Percentiles rank a stretch among this genome's conserved stretches.
phyloP scores from a whole-genome alignment of 2,797 vertebrate species.

The Gymnoscopelus braueri region DNA sequence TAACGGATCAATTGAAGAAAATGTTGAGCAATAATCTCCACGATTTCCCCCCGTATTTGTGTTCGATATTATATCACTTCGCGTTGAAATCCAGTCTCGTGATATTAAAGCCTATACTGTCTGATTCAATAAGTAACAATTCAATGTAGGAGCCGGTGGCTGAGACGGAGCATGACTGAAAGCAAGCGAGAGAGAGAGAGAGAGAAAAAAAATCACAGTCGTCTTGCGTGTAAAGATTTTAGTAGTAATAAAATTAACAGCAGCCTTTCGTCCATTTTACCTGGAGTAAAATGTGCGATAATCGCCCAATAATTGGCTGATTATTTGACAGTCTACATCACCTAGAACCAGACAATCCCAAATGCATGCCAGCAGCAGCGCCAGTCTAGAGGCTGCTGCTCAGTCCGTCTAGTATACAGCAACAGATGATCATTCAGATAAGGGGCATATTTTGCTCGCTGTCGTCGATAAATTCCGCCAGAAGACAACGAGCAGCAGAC shows the following conservation, averaged over 20 bases:
- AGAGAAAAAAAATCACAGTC: conserved; percentile 68
- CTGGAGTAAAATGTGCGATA: conserved; percentile 47
- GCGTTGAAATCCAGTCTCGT: conserved; percentile 52
- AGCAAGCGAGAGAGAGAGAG: conserved; percentile 8
- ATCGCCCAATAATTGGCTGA: conserved; percentile 17
- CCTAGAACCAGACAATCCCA: conserved; percentile 46
- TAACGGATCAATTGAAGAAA: conserved; percentile 35
- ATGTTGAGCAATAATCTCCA: conserved; percentile 56
- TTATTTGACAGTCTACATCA: conserved; percentile 53
- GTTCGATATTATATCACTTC: conserved; percentile 46
- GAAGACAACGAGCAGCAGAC: conserved; percentile 60
- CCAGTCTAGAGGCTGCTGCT: conserved; percentile 57
- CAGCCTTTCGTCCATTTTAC: conserved; percentile 79
- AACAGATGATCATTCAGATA: conserved; percentile 85
- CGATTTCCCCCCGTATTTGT: conserved; percentile 36
- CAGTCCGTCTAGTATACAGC: conserved; percentile 77
- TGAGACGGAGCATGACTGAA: conserved; percentile 64
- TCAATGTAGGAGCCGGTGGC: conserved; percentile 59
- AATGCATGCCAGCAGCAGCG: conserved; percentile 54
- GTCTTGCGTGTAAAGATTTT: conserved; percentile 76
- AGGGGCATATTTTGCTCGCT: conserved; percentile 55
- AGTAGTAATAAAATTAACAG: conserved; percentile 81
- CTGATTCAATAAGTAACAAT: conserved; percentile 65
- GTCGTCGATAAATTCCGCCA: conserved; percentile 75
- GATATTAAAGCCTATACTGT: conserved; percentile 60